phyloP scores from a whole-genome alignment of 2,888 invertebrate species.

The Falcaria lacertinaria region DNA sequence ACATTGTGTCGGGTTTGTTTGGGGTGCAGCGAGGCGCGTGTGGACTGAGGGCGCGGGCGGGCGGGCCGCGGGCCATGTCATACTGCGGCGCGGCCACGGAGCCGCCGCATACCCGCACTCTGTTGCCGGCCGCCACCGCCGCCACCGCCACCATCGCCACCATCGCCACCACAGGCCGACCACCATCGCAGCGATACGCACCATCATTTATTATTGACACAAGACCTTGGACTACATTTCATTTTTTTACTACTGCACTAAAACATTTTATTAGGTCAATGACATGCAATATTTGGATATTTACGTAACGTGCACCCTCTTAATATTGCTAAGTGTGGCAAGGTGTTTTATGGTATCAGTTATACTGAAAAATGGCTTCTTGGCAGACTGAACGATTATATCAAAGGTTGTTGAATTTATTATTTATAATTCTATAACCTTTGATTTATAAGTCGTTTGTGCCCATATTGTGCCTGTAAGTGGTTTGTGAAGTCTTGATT shows the following conservation, averaged over 20 bases:
- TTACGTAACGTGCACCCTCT: slow-evolving; percentile 1
- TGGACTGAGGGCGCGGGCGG: slow-evolving; percentile 40
- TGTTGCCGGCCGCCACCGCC: slow-evolving; percentile 28
- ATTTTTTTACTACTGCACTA: slow-evolving; percentile 38
- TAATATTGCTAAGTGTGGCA: background rate
- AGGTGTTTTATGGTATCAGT: background rate
- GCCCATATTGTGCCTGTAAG: too few relatives aligned
- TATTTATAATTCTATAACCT: too few relatives aligned
- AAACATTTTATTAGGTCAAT: slow-evolving; percentile 52
- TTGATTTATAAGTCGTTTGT: too few relatives aligned
- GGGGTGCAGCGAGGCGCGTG: slow-evolving; percentile 33
- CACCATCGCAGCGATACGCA: slow-evolving; percentile 42
- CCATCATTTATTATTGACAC: slow-evolving; percentile 69
- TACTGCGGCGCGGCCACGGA: slow-evolving; percentile 56
- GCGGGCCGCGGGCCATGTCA: slow-evolving; percentile 64
- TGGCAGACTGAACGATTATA: background rate
- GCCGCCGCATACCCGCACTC: slow-evolving; percentile 37
- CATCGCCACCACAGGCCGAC: slow-evolving; percentile 4
- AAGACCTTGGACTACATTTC: slow-evolving; percentile 68
- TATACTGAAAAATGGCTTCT: background rate
- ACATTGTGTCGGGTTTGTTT: slow-evolving; percentile 30
- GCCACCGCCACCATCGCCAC: slow-evolving; percentile 8
- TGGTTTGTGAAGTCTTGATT: too few relatives aligned
- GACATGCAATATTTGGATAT: slow-evolving; percentile 21
- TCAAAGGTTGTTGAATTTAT: too few relatives aligned